phyloP scores from a whole-genome alignment of 2,888 invertebrate genomes.

The Leucophenga maculata region DNA sequence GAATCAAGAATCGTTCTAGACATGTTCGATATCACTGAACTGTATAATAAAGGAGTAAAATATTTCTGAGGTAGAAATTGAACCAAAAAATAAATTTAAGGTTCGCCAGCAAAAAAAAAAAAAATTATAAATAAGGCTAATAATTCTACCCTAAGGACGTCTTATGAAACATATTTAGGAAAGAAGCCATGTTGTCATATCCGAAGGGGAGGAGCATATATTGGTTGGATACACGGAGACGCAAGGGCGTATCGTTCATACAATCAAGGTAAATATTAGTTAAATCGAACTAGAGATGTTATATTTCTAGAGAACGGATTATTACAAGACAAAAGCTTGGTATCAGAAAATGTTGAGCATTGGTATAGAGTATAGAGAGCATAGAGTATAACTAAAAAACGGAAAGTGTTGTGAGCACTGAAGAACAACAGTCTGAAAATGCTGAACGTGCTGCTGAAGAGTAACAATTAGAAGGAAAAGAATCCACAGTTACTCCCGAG shows the following conservation, averaged over 20 bases:
- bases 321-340: background rate
- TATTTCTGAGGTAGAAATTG: too few relatives aligned
- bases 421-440: background rate
- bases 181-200: too few relatives aligned
- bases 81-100: too few relatives aligned
- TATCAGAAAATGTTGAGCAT: background rate
- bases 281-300: constrained; percentile 4
- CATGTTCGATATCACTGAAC: too few relatives aligned
- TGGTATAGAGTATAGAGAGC: background rate
- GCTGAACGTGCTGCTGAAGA: background rate
- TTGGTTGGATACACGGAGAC: constrained; percentile 6
- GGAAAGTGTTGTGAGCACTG: background rate
- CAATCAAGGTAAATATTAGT: background rate
- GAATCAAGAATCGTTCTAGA: too few relatives aligned
- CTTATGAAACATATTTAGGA: too few relatives aligned
- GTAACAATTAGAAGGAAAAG: background rate
- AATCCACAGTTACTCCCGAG: too few relatives aligned
- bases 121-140: too few relatives aligned
- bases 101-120: too few relatives aligned
- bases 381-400: background rate
- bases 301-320: too few relatives aligned
- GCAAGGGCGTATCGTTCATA: constrained; percentile 9
- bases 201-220: constrained; percentile 11
- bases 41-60: too few relatives aligned
- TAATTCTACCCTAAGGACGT: too few relatives aligned